These are phyloP conservation scores for Gulo gulo DNA, from an alignment of 2,113 vertebrate genomes.

Conservation along the genomic window DNA sequence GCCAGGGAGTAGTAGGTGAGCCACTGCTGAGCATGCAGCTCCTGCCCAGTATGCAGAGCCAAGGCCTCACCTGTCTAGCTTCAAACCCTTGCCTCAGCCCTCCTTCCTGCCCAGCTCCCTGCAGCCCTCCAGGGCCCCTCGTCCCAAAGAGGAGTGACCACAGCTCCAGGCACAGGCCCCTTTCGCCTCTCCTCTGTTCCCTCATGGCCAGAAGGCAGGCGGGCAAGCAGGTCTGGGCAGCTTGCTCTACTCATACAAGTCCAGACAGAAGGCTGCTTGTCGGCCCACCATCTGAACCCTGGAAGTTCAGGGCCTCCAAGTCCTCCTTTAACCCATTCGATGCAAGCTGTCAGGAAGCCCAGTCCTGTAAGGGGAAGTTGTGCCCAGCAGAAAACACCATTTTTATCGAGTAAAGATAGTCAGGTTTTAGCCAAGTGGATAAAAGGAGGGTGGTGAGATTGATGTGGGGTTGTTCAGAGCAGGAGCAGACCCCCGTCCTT, in stretches of 20 bases:
- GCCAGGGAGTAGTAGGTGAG: not conserved
- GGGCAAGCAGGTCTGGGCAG: not conserved
- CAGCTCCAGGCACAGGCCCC: not conserved
- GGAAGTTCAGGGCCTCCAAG: not conserved
- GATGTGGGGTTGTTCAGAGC: fast-evolving
- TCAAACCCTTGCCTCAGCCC: not conserved
- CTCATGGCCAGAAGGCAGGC: not conserved
- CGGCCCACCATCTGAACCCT: conserved; percentile 30
- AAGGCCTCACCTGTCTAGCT: not conserved
- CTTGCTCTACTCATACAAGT: not conserved
- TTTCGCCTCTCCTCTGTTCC: not conserved
- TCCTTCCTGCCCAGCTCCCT: not conserved
- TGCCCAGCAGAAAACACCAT: not conserved
- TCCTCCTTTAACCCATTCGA: conserved; percentile 23
- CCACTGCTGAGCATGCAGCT: not conserved
- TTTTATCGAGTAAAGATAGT: not conserved
- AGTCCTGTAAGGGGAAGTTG: not conserved
- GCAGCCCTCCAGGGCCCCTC: not conserved
- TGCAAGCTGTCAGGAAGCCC: not conserved
- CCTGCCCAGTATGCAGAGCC: not conserved
- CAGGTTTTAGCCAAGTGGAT: not conserved
- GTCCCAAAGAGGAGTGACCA: not conserved
- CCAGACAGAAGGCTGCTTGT: conserved; percentile 53
- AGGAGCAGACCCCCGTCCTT: not conserved
- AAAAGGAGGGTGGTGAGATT: not conserved